Evolutionary conservation across 2,113 vertebrate species (phyloP), one percentile per base, ranked within the genome.

Genomic region (Tympanuchus pallidicinctus): DNA sequence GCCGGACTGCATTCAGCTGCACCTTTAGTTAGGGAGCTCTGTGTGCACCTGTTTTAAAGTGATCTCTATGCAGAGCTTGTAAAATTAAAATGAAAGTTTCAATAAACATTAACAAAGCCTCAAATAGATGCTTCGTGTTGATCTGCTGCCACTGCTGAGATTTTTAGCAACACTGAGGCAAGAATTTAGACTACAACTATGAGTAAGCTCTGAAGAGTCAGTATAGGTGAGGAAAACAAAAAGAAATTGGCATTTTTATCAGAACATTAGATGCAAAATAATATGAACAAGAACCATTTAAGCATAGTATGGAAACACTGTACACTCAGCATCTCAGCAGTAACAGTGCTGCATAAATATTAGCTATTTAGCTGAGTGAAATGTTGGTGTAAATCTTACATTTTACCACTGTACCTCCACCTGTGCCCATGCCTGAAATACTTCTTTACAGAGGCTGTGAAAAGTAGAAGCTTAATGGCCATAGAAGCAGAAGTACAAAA

Each of bases 101-200:
- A 36, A 10, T 42, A 82, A 89, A 28, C 42, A 69, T 7, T 13
- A 72, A 2, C 54, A 13, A n/a, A 72, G 57, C 48, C 78, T 82
- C 38, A 81, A 88, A 65, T n/a, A 13, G 22, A 69, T 43, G 11
- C 6, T 71, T 69, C 0, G 0, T 36, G 8, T 48, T 28, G 25
- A 59, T 42, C 30, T 71, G 27, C 18, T 52, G 18, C 43, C 24
- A 59, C 10, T 18, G 57, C 30, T n/a, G n/a, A 54, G 0, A 0
- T 38, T 82, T 92, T 90, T 28, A 78, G 40, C 57, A 72, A 74
- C 80, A 72, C 22, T 52, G 34, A 61, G 20, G 17, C 17, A 84
- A 78, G 43, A 93, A 78, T 69, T 81, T 69, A 86, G 82, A 4
- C n/a, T 38, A 73, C 60, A 73, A 60, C 18, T 59, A 7, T 15